Evolutionary conservation across 1,140 invertebrate species (phyloP), one percentile per base, ranked within the genome.

Genomic region (Saccostrea cuccullata): DNA sequence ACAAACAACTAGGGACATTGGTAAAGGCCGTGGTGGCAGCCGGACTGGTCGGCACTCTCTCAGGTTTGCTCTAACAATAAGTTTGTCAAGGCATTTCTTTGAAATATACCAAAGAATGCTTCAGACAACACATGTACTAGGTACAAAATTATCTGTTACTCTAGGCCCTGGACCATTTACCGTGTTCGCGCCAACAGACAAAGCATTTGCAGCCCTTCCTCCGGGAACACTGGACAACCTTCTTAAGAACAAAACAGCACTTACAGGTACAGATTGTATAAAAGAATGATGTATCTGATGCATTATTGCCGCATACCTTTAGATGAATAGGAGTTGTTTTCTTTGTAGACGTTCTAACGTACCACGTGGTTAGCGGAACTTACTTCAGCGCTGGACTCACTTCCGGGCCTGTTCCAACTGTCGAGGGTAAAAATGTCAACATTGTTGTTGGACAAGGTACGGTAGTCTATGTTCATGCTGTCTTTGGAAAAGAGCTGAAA

Each of bases 141-240:
- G 9, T 8, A 47, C 5, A 3, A 8, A 5, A 17, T 23, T 36
- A 30, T 56, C 15, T 56, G 15, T 85, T 23, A 85, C 40, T 0
- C 55, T n/a, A 89, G 86, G 89, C 17, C 56, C 86, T 15, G 95
- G 95, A 0, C 94, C 97, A 0, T 97, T 97, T 94, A 98, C 97
- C 0, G 95, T 98, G 23, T 98, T 98, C 93, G 98, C 97, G 5
- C 98, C 98, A 70, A 97, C 97, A 67, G 97, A 98, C 93, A 95
- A 96, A 60, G 97, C 97, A 85, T 98, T 98, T 94, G 95, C 94
- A 95, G 70, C 96, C 96, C 40, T 94, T 97, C 84, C 96, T 96
- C 91, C 95, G 95, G 2, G 96, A 96, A 86, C 97, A 90, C 92
- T 97, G 20, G 95, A 96, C 47, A 95, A 96, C 77, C 96, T 96